Base-by-base conservation (phyloP, 2,113 vertebrate genomes). In the Dicrurus megarhynchus region DNA sequence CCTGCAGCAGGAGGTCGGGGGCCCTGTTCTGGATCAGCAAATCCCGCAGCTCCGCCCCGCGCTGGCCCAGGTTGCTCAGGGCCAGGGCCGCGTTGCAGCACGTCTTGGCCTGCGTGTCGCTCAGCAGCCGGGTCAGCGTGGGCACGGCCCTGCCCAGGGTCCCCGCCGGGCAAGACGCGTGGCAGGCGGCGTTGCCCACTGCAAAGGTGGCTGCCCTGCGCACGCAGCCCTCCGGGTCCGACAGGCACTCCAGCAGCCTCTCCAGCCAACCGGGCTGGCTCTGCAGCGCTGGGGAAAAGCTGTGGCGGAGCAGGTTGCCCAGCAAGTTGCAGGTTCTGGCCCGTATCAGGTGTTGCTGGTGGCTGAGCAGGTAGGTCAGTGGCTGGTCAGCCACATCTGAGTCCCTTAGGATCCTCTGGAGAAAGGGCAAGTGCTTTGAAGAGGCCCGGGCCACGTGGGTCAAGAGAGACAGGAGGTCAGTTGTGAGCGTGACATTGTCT, bases 401-500 rank as follows among this genome's bases (percentile, higher is more conserved):
- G 55, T 95, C 95, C 16, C 75, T 89, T 49, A 98, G 87, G 52
- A 98, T 93, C 32, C 52, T 96, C 24, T 98, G 97, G 41, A 98
- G 96, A 52, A 97, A 93, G 57, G 96, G 89, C 68, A 98, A 53
- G 50, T 97, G 96, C 49, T 97, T 79, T 2, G 98, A 97, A 23
- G 82, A 59, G 57, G 94, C 92, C 32, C 97, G 97, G 33, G 98
- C 98, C 22, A 98, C 87, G 1, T 97, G 97, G 52, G 98, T 98
- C 90, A 99, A 91, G 55, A 99, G 93, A 39, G 97, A 98, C 9
- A 99, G 96, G 61, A 99, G 98, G 93, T 99, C 98, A n/a, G 96
- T 91, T 20, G 93, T 96, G 53, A 99, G 97, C 13, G 95, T 91
- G 46, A 98, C 80, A 26, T 96, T 96, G 73, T 95, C 97, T 37